Conservation (phyloP, 2,888 invertebrate genomes). For the Cerastis leucographa region DNA sequence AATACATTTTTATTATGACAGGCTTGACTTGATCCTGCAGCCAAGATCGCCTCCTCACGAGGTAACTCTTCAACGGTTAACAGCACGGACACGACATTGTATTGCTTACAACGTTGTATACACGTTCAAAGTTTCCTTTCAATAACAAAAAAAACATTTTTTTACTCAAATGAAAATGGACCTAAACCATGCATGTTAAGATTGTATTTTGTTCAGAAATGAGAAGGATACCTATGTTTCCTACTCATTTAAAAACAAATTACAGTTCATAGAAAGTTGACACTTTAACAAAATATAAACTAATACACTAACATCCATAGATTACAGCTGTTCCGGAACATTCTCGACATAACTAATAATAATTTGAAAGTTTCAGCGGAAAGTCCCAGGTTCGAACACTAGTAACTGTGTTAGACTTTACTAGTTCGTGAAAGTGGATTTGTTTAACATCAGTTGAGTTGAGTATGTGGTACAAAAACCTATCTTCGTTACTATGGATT, state of each 20-base stretch:
- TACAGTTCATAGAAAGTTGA: conserved; percentile 1
- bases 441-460: conserved; percentile 8
- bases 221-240: neutral
- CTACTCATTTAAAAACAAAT: neutral
- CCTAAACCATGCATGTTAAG: too few species aligned
- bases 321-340: conserved; percentile 33
- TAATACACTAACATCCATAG: conserved; percentile 3
- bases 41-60: too few species aligned
- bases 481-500: neutral
- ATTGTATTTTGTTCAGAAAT: neutral
- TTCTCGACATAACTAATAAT: conserved; percentile 34
- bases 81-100: too few species aligned
- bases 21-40: too few species aligned
- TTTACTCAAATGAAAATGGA: too few species aligned
- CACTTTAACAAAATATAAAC: conserved; percentile 24
- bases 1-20: too few species aligned
- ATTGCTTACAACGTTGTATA: too few species aligned
- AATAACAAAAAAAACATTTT: too few species aligned
- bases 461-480: neutral
- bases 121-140: too few species aligned
- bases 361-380: conserved; percentile 16
- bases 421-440: conserved; percentile 9
- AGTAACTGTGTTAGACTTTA: conserved; percentile 28
- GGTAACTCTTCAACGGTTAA: too few species aligned
- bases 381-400: conserved; percentile 27